These are phyloP conservation scores for Arrhamphus sclerolepis DNA, from an alignment of 2,797 vertebrate genomes.

Conservation along the genomic window DNA sequence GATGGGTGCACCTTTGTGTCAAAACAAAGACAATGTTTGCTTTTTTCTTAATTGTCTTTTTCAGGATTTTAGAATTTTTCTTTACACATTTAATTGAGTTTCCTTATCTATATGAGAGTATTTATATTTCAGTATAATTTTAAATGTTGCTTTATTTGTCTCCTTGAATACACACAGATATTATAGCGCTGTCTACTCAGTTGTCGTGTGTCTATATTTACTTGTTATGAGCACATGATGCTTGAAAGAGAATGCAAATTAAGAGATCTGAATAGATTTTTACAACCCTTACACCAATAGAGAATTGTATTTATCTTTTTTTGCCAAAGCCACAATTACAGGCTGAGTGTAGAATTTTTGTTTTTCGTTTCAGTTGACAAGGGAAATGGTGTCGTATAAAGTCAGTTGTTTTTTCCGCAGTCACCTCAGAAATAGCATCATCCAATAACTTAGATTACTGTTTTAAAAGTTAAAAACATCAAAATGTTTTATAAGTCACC, in stretches of 20 bases:
- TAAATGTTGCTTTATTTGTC: slow-evolving; percentile 3
- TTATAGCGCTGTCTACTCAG: not conserved
- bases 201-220: slow-evolving; percentile 27
- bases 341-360: slow-evolving; percentile 42
- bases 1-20: not conserved
- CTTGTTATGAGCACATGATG: slow-evolving; percentile 21
- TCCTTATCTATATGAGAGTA: not conserved
- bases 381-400: slow-evolving; percentile 67
- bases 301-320: slow-evolving; percentile 48
- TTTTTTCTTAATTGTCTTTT: not conserved
- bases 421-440: slow-evolving; percentile 48
- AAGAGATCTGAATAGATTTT: slow-evolving; percentile 60
- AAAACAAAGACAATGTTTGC: not conserved
- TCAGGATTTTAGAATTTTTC: not conserved
- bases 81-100: not conserved
- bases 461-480: slow-evolving; percentile 21
- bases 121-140: slow-evolving; percentile 1
- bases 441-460: slow-evolving; percentile 31
- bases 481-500: not conserved
- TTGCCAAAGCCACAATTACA: slow-evolving; percentile 67
- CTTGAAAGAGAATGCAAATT: slow-evolving; percentile 47
- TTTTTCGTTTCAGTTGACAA: slow-evolving; percentile 55
- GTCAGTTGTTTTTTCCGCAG: slow-evolving; percentile 37
- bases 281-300: slow-evolving; percentile 39
- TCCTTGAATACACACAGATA: not conserved